Percentiles rank a stretch among this genome's conserved stretches.
phyloP scores from a whole-genome alignment of 2,888 invertebrate genomes.

The Eretmocerus hayati region DNA sequence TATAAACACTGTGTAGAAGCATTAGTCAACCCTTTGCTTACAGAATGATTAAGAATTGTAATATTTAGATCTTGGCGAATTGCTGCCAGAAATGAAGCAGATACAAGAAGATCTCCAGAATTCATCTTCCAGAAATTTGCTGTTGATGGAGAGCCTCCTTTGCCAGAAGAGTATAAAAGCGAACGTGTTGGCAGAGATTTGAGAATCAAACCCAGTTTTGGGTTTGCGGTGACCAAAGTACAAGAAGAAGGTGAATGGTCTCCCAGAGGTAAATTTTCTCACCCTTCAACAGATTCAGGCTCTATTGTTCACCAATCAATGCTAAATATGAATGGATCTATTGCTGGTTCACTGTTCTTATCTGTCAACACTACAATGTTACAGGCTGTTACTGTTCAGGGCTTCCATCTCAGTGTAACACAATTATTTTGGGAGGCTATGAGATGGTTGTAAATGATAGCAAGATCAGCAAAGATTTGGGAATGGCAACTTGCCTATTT shows the following conservation, averaged over 20 bases:
- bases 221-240: conserved; percentile 18
- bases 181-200: conserved; percentile 23
- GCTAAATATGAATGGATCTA: no score
- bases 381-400: conserved; percentile 31
- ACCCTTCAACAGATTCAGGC: no score
- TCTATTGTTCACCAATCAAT: no score
- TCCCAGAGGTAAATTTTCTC: conserved; percentile 7
- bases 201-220: conserved; percentile 26
- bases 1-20: no score
- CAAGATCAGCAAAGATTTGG: conserved; percentile 22
- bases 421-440: conserved; percentile 29
- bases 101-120: conserved; percentile 21
- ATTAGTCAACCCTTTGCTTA: no score
- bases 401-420: conserved; percentile 30
- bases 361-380: background rate
- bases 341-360: no score
- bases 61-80: conserved; percentile 31
- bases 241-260: conserved; percentile 15
- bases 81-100: conserved; percentile 28
- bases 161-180: background rate
- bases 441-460: conserved; percentile 25
- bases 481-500: conserved; percentile 26
- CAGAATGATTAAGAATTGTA: no score
- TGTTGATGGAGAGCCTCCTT: conserved; percentile 1
- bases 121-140: conserved; percentile 17